A percentile compares a stretch with the other conserved stretches of the same genome.
Evolutionary conservation across 2,797 vertebrate species (phyloP).

Genomic region (Moxostoma hubbsi): DNA sequence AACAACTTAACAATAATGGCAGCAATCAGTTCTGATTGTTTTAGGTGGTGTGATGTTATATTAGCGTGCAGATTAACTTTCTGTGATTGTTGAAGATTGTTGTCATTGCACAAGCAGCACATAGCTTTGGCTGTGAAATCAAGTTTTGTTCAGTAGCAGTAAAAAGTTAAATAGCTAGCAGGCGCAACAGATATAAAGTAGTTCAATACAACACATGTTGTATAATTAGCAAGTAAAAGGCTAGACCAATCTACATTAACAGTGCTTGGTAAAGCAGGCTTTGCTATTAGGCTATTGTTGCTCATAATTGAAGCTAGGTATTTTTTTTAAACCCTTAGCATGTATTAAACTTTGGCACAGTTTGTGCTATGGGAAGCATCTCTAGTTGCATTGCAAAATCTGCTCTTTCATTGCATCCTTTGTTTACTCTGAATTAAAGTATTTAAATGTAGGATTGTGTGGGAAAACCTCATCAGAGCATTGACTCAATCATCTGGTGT

Average conservation of each 20-base stretch:
- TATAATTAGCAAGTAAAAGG: not conserved
- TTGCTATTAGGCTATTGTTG: too few relatives aligned
- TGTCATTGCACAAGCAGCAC: conserved; percentile 7
- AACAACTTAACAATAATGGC: not conserved
- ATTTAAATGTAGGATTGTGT: conserved; percentile 2
- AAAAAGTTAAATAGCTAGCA: not conserved
- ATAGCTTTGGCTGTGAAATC: conserved; percentile 36
- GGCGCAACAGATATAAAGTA: too few relatives aligned
- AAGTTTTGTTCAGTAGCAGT: not conserved
- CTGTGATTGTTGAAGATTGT: conserved; percentile 20
- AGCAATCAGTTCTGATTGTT: not conserved
- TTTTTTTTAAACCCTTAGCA: too few relatives aligned
- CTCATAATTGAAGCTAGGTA: too few relatives aligned
- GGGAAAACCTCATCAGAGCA: conserved; percentile 40
- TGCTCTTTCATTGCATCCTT: not conserved
- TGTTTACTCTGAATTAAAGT: not conserved
- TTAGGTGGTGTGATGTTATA: not conserved
- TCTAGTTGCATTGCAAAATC: too few relatives aligned
- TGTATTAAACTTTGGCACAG: too few relatives aligned
- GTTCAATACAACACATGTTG: not conserved
- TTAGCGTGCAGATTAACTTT: not conserved
- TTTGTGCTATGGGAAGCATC: too few relatives aligned
- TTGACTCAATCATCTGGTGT: conserved; percentile 48
- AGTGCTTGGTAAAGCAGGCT: too few relatives aligned
- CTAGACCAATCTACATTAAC: too few relatives aligned